Percentiles rank a stretch among this genome's conserved stretches.
Conservation (phyloP, 2,113 vertebrate genomes). For the Erythrolamprus reginae region DNA sequence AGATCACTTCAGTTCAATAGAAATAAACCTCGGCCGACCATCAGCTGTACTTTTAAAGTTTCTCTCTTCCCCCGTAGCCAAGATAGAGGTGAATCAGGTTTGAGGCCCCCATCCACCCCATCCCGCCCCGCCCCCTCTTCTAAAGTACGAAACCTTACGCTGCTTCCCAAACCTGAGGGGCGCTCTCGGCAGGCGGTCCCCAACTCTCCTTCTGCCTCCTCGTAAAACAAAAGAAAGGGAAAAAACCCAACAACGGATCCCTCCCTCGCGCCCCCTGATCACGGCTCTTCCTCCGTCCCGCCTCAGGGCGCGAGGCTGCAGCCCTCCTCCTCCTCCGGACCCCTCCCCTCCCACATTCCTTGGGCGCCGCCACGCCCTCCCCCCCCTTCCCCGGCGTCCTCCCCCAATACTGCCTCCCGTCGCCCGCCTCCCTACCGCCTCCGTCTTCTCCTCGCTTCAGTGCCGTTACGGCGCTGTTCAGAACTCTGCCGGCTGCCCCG, state of each 20-base stretch:
- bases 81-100: not conserved
- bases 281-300: not conserved
- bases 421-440: conserved; percentile 32
- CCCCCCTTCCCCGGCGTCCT: not conserved
- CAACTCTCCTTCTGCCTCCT: not conserved
- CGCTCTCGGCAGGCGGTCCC: not conserved
- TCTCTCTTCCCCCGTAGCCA: not conserved
- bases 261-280: not conserved
- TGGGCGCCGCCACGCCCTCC: not conserved
- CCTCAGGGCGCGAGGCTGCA: not conserved
- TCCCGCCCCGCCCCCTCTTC: not conserved
- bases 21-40: not conserved
- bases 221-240: not conserved
- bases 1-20: not conserved
- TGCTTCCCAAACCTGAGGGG: not conserved
- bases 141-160: not conserved
- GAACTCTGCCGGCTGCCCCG: not conserved
- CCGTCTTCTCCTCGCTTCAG: not conserved
- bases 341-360: not conserved
- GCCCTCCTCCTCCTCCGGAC: not conserved
- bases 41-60: not conserved
- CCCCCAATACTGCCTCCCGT: not conserved
- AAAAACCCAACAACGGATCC: too few species aligned
- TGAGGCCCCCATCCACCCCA: not conserved
- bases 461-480: not conserved